Conservation (phyloP, 2,888 invertebrate species). For the Pollenia amentaria region DNA sequence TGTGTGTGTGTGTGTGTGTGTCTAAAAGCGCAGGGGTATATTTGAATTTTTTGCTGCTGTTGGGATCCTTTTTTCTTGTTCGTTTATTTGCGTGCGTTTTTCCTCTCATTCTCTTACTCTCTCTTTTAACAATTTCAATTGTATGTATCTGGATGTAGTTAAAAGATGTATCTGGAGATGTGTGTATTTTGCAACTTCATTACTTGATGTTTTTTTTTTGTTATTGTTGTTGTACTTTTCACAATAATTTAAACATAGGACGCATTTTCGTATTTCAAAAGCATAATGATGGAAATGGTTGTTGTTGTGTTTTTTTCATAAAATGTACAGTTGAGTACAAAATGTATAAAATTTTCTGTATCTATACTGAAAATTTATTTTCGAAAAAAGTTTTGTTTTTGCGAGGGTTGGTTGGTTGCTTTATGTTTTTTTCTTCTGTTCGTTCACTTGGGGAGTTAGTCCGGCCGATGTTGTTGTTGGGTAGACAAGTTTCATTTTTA, state of each 20-base stretch:
- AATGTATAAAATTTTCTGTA: conserved; percentile 57
- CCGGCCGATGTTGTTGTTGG: not conserved
- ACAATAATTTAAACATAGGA: conserved; percentile 63
- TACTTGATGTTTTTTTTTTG: conserved; percentile 33
- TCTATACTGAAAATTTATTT: conserved; percentile 52
- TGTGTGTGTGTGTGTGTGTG: not conserved
- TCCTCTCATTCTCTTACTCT: conserved; percentile 57
- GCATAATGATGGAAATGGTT: conserved; percentile 70
- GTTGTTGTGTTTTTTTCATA: conserved; percentile 13
- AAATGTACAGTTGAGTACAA: conserved; percentile 69
- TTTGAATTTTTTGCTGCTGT: conserved; percentile 50
- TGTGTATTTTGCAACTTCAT: conserved; percentile 65
- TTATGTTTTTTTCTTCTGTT: conserved; percentile 13
- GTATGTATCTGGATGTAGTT: not conserved
- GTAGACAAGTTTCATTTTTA: too few species aligned
- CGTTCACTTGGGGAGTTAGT: conserved; percentile 58
- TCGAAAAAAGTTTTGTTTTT: conserved; percentile 45
- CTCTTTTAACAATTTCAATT: not conserved
- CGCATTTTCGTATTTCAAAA: conserved; percentile 63
- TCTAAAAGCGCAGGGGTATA: conserved; percentile 30
- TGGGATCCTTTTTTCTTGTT: conserved; percentile 69
- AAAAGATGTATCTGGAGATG: not conserved
- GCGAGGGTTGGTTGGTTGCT: conserved; percentile 52
- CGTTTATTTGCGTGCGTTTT: conserved; percentile 56
- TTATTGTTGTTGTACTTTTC: conserved; percentile 64